phyloP scores from a whole-genome alignment of 2,888 invertebrate genomes.

The Anodontia alba region DNA sequence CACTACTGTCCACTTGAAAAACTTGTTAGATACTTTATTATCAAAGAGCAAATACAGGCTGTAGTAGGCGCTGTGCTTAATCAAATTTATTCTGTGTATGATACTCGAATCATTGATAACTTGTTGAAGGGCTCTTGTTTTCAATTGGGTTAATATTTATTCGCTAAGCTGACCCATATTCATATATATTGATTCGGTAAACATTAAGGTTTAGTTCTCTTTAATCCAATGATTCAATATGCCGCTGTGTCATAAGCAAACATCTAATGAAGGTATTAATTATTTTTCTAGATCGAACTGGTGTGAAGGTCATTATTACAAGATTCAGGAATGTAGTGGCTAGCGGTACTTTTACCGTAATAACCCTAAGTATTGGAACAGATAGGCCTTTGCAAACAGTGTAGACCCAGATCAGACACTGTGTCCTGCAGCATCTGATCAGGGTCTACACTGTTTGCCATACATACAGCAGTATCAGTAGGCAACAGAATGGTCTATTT shows the following conservation, averaged over 20 bases:
- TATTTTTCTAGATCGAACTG: neutral
- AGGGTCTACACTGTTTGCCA: too few relatives aligned
- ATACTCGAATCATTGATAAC: slow-evolving; percentile 13
- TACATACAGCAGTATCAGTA: too few relatives aligned
- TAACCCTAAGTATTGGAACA: too few relatives aligned
- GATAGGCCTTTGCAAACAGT: too few relatives aligned
- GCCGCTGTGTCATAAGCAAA: neutral
- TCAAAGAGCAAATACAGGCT: neutral
- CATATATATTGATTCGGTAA: slow-evolving; percentile 4
- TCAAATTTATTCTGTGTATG: slow-evolving; percentile 17
- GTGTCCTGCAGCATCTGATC: too few relatives aligned
- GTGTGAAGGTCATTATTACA: neutral
- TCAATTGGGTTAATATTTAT: neutral
- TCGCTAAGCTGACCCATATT: slow-evolving; percentile 6
- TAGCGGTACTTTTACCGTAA: too few relatives aligned
- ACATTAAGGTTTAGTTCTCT: slow-evolving; percentile 4
- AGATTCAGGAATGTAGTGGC: too few relatives aligned
- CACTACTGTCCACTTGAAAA: neutral
- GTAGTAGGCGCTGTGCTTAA: neutral
- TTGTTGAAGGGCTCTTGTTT: neutral
- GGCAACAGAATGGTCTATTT: too few relatives aligned
- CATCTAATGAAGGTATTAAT: neutral
- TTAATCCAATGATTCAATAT: slow-evolving; percentile 13
- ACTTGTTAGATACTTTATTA: slow-evolving; percentile 12
- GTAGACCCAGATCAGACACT: too few relatives aligned